Conservation (phyloP, 2,113 vertebrate species). For the Psophia crepitans region DNA sequence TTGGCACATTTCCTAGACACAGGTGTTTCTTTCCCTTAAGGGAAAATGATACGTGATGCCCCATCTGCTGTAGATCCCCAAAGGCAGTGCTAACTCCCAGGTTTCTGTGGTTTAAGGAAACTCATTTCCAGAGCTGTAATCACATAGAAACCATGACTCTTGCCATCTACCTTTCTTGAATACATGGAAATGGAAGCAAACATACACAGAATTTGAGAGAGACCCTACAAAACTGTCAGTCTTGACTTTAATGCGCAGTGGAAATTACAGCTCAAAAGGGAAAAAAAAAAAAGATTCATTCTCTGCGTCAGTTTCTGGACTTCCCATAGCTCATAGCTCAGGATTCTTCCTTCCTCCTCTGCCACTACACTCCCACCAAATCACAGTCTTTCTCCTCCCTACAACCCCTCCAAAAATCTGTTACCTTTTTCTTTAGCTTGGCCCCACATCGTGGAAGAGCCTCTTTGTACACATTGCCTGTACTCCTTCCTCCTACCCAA, state of each 20-base stretch:
- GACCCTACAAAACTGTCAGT: background rate
- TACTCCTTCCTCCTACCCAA: background rate
- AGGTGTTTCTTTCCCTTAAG: slow-evolving; percentile 37
- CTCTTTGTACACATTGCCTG: rapidly evolving
- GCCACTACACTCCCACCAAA: background rate
- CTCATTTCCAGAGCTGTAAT: slow-evolving; percentile 12
- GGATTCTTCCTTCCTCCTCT: background rate
- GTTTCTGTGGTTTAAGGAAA: background rate
- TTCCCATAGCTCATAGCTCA: background rate
- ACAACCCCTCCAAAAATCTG: rapidly evolving
- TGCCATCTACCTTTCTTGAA: background rate
- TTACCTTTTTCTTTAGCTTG: background rate
- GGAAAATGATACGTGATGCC: background rate
- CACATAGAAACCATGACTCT: background rate
- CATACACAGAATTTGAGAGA: background rate
- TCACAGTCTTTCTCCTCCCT: background rate
- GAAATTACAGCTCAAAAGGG: background rate
- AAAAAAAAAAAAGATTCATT: background rate
- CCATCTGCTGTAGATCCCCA: slow-evolving; percentile 16
- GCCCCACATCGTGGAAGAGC: background rate
- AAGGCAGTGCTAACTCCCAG: background rate
- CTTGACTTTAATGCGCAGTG: background rate
- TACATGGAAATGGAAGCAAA: background rate
- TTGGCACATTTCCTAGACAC: background rate
- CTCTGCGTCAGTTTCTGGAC: background rate